Conservation (phyloP, 2,797 vertebrate species). For the Rhincodon typus region DNA sequence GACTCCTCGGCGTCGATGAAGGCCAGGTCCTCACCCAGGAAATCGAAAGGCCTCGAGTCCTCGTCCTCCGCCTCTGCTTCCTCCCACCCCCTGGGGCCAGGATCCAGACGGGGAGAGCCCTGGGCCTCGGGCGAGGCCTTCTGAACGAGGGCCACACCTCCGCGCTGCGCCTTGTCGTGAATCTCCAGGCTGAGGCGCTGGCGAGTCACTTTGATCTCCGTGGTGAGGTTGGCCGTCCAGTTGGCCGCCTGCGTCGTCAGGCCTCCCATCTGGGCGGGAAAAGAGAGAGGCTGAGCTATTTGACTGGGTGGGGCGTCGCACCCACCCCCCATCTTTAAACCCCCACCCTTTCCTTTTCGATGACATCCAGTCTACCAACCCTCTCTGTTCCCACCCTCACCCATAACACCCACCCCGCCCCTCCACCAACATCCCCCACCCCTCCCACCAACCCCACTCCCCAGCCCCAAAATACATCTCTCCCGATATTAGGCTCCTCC, state of each 20-base stretch:
- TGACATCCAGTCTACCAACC: no score
- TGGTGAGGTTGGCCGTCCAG: slow-evolving; percentile 71
- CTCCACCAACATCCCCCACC: no score
- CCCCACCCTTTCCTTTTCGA: no score
- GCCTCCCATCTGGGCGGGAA: slow-evolving; percentile 74
- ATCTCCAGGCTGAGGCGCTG: slow-evolving; percentile 63
- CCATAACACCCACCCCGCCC: no score
- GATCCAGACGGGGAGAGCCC: slow-evolving; percentile 21
- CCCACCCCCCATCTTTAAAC: no score
- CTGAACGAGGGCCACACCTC: slow-evolving; percentile 42
- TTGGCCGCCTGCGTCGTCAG: slow-evolving; percentile 81
- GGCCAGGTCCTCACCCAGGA: slow-evolving; percentile 77
- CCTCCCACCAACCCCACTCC: no score
- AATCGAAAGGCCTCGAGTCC: slow-evolving; percentile 62
- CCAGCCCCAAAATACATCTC: no score
- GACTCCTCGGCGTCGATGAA: slow-evolving; percentile 76
- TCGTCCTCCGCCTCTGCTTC: background rate
- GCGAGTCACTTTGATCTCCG: slow-evolving; percentile 68
- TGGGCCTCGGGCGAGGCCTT: slow-evolving; percentile 42
- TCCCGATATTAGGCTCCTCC: no score
- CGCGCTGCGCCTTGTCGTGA: slow-evolving; percentile 59
- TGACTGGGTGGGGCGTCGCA: no score
- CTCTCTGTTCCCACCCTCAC: no score
- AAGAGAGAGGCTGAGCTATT: background rate
- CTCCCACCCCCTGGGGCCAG: no score